phyloP scores from a whole-genome alignment of 92 coral and sea anemone species.

The Blastomussa wellsi region DNA sequence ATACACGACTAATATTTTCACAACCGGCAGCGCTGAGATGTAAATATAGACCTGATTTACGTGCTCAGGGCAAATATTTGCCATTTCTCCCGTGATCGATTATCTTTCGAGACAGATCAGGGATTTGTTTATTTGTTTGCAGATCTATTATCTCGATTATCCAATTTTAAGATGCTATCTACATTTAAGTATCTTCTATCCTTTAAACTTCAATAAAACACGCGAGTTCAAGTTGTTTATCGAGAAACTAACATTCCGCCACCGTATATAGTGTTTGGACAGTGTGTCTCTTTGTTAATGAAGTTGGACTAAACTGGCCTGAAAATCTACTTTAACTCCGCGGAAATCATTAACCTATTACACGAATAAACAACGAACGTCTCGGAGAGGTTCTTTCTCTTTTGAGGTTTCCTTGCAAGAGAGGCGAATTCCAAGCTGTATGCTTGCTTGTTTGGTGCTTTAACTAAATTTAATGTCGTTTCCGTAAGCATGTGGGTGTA shows the following conservation, averaged over 20 bases:
- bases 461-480: background rate
- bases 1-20: background rate
- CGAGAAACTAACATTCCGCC: background rate
- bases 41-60: background rate
- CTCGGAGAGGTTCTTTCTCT: background rate
- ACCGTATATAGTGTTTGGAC: background rate
- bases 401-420: background rate
- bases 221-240: constrained; percentile 15
- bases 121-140: constrained; percentile 49
- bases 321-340: background rate
- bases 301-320: background rate
- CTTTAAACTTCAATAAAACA: constrained; percentile 28
- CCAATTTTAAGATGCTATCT: constrained; percentile 46
- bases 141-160: constrained; percentile 46
- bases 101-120: constrained; percentile 7
- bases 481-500: background rate
- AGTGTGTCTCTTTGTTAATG: background rate
- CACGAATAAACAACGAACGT: background rate
- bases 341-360: constrained; percentile 1
- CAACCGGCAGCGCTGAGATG: background rate
- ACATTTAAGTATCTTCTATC: constrained; percentile 20
- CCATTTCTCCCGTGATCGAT: constrained; percentile 3
- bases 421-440: background rate
- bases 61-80: constrained; percentile 12
- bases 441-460: background rate